These are phyloP conservation scores for Cladorhizidae sp. DNA, from an alignment of 37 sponge, comb jelly and placozoan species.

Conservation along the genomic window DNA sequence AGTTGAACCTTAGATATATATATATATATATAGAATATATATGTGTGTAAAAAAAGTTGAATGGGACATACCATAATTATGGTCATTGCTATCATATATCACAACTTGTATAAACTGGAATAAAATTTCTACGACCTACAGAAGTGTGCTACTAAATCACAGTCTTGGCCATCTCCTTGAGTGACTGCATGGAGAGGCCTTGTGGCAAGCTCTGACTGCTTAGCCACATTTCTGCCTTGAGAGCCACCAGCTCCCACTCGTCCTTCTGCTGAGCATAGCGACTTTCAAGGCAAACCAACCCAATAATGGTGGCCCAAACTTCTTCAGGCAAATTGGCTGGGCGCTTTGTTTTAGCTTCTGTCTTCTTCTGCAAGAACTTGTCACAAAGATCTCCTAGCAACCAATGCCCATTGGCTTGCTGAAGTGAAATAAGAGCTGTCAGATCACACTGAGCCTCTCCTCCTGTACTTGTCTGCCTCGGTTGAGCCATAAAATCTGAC, in stretches of 20 bases:
- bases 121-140: no score
- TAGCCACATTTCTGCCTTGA: slow-evolving; percentile 74
- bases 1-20: no score
- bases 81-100: no score
- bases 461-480: no score
- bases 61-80: no score
- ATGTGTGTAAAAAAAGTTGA: no score
- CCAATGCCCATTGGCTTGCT: slow-evolving; percentile 66
- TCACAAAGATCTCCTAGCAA: slow-evolving; percentile 11
- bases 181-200: background rate
- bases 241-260: slow-evolving; percentile 78
- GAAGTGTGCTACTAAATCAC: no score
- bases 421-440: slow-evolving; percentile 37
- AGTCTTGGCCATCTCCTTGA: slow-evolving; percentile 11
- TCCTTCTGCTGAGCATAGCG: slow-evolving; percentile 38
- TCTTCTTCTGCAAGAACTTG: slow-evolving; percentile 12
- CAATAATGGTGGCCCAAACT: slow-evolving; percentile 63
- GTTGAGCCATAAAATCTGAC: no score
- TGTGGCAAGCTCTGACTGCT: slow-evolving; percentile 28
- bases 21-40: no score
- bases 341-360: background rate
- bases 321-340: background rate
- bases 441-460: background rate
- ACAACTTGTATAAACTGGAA: no score
- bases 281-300: slow-evolving; percentile 34